Evolutionary conservation across 1,140 invertebrate genomes (phyloP).

Genomic region (Cecropterus lyciades): DNA sequence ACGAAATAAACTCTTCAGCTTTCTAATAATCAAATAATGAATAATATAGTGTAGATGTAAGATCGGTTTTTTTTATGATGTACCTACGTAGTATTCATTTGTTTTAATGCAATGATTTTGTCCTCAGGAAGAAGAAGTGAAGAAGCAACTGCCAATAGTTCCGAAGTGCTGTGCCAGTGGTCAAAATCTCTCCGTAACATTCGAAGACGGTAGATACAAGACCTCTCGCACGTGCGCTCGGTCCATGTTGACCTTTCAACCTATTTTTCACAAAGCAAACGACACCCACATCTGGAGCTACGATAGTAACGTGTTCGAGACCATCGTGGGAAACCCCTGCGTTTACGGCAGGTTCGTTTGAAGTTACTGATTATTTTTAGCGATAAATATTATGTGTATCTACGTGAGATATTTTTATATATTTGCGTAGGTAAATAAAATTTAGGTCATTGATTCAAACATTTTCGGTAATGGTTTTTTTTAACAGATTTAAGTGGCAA

Average conservation of each 20-base stretch:
- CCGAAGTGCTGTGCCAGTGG: constrained; percentile 80
- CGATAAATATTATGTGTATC: constrained; percentile 7
- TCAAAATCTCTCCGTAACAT: constrained; percentile 66
- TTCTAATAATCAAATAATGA: no score
- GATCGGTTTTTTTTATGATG: no score
- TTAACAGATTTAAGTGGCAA: no score
- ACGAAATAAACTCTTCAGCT: no score
- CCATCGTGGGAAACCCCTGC: constrained; percentile 85
- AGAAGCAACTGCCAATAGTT: constrained; percentile 73
- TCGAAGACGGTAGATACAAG: constrained; percentile 73
- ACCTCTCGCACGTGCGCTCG: constrained; percentile 77
- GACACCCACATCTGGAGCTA: constrained; percentile 80
- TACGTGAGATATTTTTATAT: neutral
- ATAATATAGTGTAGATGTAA: no score
- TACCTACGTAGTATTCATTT: no score
- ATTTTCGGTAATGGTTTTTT: no score
- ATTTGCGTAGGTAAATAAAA: neutral
- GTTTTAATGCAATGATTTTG: constrained; percentile 47
- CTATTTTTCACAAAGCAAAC: constrained; percentile 84
- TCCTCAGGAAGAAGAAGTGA: constrained; percentile 70
- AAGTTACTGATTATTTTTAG: constrained; percentile 27
- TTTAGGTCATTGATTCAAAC: neutral
- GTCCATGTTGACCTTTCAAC: constrained; percentile 74
- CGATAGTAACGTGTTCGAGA: constrained; percentile 79
- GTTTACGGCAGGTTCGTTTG: constrained; percentile 80